Base-by-base conservation (phyloP, 2,797 vertebrate genomes). In the Cuculus canorus region DNA sequence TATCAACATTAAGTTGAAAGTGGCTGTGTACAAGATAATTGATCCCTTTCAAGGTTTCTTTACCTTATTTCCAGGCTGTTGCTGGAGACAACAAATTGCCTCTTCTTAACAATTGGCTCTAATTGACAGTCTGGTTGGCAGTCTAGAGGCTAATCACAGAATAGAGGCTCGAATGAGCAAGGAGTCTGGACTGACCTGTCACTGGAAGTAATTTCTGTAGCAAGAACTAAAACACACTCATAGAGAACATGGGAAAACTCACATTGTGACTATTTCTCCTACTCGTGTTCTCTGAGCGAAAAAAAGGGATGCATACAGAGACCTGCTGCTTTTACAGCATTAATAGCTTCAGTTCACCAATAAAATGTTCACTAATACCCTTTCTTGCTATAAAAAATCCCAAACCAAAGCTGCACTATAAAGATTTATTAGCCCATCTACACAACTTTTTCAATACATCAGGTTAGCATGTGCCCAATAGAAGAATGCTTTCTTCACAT, bases 1-100 rank as follows among this genome's bases (percentile, higher is more conserved):
- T 95, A 92, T 93, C 91, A 96, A 88, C 91, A 85, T 73, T 78
- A 65, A 94, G 57, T 28, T 25, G 79, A 91, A 96, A 90, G 79
- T 35, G 48, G 41, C 56, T 92, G 56, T 79, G 61, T 76, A 88
- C 35, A 48, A 35, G 64, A 88, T 81, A 94, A 94, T 64, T 68
- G 93, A 96, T 93, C 11, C 32, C 23, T 93, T 95, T 96, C 89
- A 93, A 92, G 65, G 25, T 85, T 85, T 79, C 59, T 82, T 92
- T 93, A 90, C 84, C 73, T 94, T 94, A 69, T 95, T 92, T 96
- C 60, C 60, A 86, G 71, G 27, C 77, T 91, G 57, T 61, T 86
- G 50, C 68, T 83, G 28, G 19, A 73, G 32, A 83, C 64, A 93
- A 90, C 80, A 93, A 96, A 95, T 94, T 93, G 69, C 66, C 28